Conservation (phyloP, 2,113 vertebrate species). For the Equus quagga region DNA sequence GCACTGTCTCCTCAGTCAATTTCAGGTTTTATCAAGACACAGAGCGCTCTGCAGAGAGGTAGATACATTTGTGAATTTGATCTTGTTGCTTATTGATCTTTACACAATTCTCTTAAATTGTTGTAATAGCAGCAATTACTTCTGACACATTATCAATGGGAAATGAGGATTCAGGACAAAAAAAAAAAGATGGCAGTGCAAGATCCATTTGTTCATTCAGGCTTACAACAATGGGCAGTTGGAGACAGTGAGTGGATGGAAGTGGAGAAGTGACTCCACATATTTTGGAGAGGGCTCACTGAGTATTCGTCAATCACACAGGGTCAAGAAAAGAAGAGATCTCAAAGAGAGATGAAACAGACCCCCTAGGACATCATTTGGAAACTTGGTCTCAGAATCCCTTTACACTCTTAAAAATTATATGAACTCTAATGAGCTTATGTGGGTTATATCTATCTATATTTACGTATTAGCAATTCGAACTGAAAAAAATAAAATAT, state of each 20-base stretch:
- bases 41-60: neutral
- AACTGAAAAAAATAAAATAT: neutral
- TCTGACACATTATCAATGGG: slow-evolving; percentile 41
- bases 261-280: neutral
- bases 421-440: neutral
- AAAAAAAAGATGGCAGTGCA: neutral
- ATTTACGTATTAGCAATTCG: neutral
- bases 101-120: slow-evolving; percentile 1
- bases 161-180: neutral
- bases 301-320: neutral
- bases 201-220: neutral
- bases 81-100: slow-evolving; percentile 34
- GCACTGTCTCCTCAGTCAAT: neutral
- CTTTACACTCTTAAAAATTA: neutral
- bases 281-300: neutral
- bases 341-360: neutral
- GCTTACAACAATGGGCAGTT: neutral
- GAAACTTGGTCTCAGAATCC: neutral
- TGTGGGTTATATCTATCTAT: neutral
- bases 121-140: slow-evolving; percentile 20
- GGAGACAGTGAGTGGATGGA: neutral
- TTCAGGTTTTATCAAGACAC: neutral
- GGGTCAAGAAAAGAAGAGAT: neutral
- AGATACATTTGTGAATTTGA: neutral
- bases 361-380: neutral